phyloP scores from a whole-genome alignment of 1,140 invertebrate species.

The Heliconius hermathena region DNA sequence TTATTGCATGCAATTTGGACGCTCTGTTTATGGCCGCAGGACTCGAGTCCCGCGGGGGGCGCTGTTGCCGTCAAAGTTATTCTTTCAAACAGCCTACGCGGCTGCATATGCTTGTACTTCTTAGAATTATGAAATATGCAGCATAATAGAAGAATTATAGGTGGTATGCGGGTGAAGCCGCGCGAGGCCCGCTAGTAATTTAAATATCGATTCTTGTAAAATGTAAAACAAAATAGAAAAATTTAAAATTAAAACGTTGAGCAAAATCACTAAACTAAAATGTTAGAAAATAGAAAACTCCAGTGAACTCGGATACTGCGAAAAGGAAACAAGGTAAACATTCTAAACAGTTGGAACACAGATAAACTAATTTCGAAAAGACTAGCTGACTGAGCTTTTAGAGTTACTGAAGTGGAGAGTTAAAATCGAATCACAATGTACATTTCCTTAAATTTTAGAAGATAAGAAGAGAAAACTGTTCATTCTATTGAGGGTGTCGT shows the following conservation, averaged over 20 bases:
- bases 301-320: not conserved
- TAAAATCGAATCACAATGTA: not conserved
- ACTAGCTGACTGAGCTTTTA: slow-evolving; percentile 2
- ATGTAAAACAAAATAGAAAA: not conserved
- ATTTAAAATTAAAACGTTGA: not conserved
- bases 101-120: too few relatives aligned
- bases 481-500: too few relatives aligned
- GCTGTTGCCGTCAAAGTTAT: too few relatives aligned
- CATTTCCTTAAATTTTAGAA: not conserved
- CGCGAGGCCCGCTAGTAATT: too few relatives aligned
- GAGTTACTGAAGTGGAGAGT: not conserved
- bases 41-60: too few relatives aligned
- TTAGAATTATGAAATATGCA: too few relatives aligned
- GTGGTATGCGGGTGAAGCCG: too few relatives aligned
- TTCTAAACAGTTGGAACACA: not conserved
- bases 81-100: too few relatives aligned
- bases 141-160: too few relatives aligned
- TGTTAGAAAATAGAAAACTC: not conserved
- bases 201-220: not conserved
- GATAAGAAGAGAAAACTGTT: not conserved
- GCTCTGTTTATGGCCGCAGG: too few relatives aligned
- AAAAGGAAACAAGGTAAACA: not conserved
- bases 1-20: too few relatives aligned
- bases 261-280: not conserved
- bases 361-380: slow-evolving; percentile 13